Conservation (phyloP, 2,797 vertebrate species). For the Lemur catta region DNA sequence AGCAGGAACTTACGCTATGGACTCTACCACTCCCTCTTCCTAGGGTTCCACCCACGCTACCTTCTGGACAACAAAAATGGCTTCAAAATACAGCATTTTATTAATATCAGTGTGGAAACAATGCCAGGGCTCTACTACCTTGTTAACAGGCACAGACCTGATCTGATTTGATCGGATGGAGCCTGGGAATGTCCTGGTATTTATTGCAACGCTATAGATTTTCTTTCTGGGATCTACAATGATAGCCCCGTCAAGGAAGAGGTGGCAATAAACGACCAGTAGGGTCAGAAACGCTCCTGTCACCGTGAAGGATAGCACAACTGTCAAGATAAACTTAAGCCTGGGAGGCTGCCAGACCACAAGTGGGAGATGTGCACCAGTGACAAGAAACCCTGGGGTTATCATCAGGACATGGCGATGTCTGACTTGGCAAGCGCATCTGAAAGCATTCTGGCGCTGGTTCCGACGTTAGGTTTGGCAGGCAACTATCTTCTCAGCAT, state of each 20-base stretch:
- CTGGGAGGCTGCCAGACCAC: constrained; percentile 84
- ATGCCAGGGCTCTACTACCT: constrained; percentile 90
- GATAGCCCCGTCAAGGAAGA: constrained; percentile 91
- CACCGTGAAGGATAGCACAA: constrained; percentile 90
- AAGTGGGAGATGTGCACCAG: constrained; percentile 92
- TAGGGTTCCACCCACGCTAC: constrained; percentile 91
- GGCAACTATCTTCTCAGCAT: constrained; percentile 93
- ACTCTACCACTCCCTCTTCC: constrained; percentile 90
- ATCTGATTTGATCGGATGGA: not conserved
- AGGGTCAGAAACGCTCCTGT: constrained; percentile 88
- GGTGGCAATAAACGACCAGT: constrained; percentile 90
- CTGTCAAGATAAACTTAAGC: constrained; percentile 90
- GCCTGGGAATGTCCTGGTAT: constrained; percentile 73
- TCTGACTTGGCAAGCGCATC: constrained; percentile 86
- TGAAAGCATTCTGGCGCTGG: constrained; percentile 86
- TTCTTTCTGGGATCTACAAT: constrained; percentile 93
- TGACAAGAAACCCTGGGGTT: constrained; percentile 88
- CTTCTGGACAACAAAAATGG: constrained; percentile 86
- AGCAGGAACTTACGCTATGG: constrained; percentile 88
- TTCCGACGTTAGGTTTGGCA: constrained; percentile 88
- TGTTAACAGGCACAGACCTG: constrained; percentile 83
- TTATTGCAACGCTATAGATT: constrained; percentile 92
- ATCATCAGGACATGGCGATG: constrained; percentile 85
- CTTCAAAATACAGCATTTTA: constrained; percentile 90
- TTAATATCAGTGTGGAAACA: constrained; percentile 81